Evolutionary conservation across 2,888 invertebrate species (phyloP).

Genomic region (Erynnis tages): DNA sequence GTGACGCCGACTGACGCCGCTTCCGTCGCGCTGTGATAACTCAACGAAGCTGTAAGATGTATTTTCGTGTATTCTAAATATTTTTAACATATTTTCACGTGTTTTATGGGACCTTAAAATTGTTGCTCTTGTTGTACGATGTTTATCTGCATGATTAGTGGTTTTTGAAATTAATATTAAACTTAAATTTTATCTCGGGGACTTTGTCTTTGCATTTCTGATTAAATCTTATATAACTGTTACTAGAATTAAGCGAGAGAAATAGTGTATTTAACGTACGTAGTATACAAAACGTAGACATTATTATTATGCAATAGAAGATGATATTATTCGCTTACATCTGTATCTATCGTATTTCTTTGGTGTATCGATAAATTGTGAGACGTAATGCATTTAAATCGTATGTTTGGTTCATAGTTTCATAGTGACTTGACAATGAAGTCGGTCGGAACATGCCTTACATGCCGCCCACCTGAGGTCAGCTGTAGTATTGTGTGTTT

Average conservation of each 20-base stretch:
- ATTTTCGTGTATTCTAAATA: slow-evolving; percentile 27
- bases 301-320: neutral
- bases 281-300: neutral
- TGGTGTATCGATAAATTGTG: too few species aligned
- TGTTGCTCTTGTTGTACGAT: slow-evolving; percentile 30
- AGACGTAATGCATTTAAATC: too few species aligned
- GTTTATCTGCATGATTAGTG: slow-evolving; percentile 14
- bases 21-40: slow-evolving; percentile 36
- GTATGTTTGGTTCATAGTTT: too few species aligned
- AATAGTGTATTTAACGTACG: slow-evolving; percentile 14
- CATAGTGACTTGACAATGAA: too few species aligned
- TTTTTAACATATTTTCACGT: slow-evolving; percentile 29
- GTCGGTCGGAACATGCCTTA: too few species aligned
- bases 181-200: slow-evolving; percentile 4
- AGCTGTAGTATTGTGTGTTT: too few species aligned
- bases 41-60: slow-evolving; percentile 39
- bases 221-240: slow-evolving; percentile 18
- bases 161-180: slow-evolving; percentile 20
- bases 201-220: slow-evolving; percentile 24
- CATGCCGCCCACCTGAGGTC: too few species aligned
- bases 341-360: neutral
- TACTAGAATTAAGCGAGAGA: slow-evolving; percentile 17
- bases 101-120: slow-evolving; percentile 35
- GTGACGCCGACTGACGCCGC: neutral
- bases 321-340: neutral